These are phyloP conservation scores for Pangasianodon gigas DNA, from an alignment of 2,113 vertebrate genomes.

Conservation along the genomic window DNA sequence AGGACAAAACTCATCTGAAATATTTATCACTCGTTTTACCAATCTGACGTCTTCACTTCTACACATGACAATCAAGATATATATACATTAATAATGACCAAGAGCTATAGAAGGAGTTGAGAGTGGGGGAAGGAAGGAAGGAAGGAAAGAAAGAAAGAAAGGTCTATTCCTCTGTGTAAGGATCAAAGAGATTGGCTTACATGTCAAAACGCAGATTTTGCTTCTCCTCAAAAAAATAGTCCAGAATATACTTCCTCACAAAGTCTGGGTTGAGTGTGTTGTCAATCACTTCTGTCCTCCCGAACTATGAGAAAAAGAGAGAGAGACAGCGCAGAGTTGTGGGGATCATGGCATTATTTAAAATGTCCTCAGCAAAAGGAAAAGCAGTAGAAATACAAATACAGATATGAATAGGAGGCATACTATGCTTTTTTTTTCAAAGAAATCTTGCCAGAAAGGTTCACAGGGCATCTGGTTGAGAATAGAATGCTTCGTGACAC, in stretches of 20 bases:
- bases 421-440: neutral
- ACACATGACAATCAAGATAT: constrained; percentile 61
- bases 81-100: constrained; percentile 68
- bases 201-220: constrained; percentile 95
- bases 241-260: constrained; percentile 90
- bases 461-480: neutral
- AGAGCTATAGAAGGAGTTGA: constrained; percentile 23
- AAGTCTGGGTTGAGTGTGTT: constrained; percentile 95
- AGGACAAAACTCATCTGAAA: constrained; percentile 67
- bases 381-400: neutral
- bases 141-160: constrained; percentile 14
- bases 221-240: constrained; percentile 97
- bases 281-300: constrained; percentile 93
- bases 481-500: neutral
- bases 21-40: constrained; percentile 65
- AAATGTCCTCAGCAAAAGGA: constrained; percentile 1
- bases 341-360: constrained; percentile 6
- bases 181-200: constrained; percentile 79
- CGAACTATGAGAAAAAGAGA: constrained; percentile 76
- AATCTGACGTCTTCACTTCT: constrained; percentile 49
- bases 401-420: neutral
- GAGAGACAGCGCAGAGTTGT: neutral
- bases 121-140: neutral
- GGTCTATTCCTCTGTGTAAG: constrained; percentile 28
- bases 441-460: neutral